phyloP scores from a whole-genome alignment of 2,797 vertebrate species.

The Otus scops region DNA sequence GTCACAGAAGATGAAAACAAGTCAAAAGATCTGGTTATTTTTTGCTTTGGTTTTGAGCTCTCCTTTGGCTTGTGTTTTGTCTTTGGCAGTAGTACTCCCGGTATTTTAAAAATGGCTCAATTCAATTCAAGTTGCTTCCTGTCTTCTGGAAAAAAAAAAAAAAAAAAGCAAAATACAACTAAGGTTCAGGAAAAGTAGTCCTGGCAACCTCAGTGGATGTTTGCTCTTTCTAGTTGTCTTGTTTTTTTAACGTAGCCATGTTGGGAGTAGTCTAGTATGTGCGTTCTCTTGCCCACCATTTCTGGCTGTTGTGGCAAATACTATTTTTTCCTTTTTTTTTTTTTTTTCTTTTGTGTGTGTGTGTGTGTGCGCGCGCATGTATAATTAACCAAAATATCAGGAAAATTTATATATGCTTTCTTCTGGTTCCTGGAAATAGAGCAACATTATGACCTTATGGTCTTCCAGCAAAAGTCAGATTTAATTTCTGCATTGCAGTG shows the following conservation, averaged over 20 bases:
- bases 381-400: conserved; percentile 26
- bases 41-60: conserved; percentile 24
- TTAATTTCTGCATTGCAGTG: conserved; percentile 49
- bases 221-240: not conserved
- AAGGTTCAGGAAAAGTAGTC: not conserved
- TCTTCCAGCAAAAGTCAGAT: conserved; percentile 48
- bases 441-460: conserved; percentile 1
- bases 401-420: conserved; percentile 46
- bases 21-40: not conserved
- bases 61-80: conserved; percentile 2
- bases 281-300: not conserved
- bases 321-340: not conserved
- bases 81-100: not conserved
- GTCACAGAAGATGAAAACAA: not conserved
- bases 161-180: not conserved
- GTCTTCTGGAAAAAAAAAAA: not conserved
- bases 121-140: not conserved
- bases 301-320: not conserved
- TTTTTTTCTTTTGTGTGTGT: not conserved
- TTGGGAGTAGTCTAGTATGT: not conserved
- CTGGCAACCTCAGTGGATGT: not conserved
- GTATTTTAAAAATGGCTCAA: not conserved
- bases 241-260: not conserved
- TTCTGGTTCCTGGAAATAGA: conserved; percentile 59
- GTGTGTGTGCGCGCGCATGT: not conserved